Conservation (phyloP, 1,140 invertebrate genomes). For the Onthophagus taurus region DNA sequence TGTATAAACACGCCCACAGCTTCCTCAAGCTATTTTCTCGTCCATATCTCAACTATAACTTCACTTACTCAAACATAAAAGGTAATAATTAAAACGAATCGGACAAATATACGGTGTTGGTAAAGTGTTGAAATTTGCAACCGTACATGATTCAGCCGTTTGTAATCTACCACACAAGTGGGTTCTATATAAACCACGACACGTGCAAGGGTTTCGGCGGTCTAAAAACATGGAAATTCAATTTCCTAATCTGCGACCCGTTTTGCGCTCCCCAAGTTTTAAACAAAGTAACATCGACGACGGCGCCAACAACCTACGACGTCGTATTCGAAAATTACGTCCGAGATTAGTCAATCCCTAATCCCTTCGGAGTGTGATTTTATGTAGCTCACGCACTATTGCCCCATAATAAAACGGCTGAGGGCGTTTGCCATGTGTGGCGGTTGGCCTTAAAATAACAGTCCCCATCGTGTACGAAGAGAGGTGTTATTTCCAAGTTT, state of each 20-base stretch:
- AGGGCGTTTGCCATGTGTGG: slow-evolving; percentile 15
- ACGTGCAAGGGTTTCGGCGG: too few relatives aligned
- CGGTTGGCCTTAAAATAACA: slow-evolving; percentile 18
- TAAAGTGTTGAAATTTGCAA: too few relatives aligned
- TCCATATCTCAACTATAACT: too few relatives aligned
- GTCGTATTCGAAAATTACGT: slow-evolving; percentile 3
- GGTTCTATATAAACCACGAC: too few relatives aligned
- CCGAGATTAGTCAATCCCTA: slow-evolving; percentile 15
- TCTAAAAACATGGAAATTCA: neutral
- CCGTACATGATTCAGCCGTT: too few relatives aligned
- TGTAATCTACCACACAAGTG: too few relatives aligned
- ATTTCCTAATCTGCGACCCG: neutral
- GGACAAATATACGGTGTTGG: too few relatives aligned
- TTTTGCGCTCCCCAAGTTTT: slow-evolving; percentile 2
- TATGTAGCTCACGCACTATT: slow-evolving; percentile 16
- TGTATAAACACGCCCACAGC: too few relatives aligned
- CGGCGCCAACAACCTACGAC: slow-evolving; percentile 3
- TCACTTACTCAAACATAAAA: too few relatives aligned
- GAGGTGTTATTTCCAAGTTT: slow-evolving; percentile 10
- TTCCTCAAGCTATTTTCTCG: too few relatives aligned
- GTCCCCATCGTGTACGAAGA: slow-evolving; percentile 12
- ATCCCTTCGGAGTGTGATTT: slow-evolving; percentile 15
- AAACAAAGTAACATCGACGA: slow-evolving; percentile 16
- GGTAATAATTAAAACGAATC: too few relatives aligned
- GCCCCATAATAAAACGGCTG: slow-evolving; percentile 16